Evolutionary conservation across 2,113 vertebrate genomes (phyloP), one percentile per base, ranked within the genome.

Genomic region (Pomatostomus ruficeps): DNA sequence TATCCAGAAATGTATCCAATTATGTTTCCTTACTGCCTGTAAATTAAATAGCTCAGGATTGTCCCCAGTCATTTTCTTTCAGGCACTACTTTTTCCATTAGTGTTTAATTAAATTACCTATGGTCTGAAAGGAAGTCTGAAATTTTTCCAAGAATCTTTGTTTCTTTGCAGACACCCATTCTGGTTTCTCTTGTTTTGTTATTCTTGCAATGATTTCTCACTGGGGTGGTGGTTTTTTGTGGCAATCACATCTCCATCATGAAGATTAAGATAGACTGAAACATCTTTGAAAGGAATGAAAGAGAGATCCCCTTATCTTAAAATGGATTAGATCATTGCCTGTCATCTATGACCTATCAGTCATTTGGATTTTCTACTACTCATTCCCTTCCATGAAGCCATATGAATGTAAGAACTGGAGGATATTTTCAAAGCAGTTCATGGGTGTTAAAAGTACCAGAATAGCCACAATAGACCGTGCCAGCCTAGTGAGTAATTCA

Each of bases 101-200:
- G 19, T 36, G 23, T 58, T 83, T 86, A 88, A 96, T 94, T 52
- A 74, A 62, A 92, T 95, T 85, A 77, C n/a, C 73, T n/a, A 23
- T n/a, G 55, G 48, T 88, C 84, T 75, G 65, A 84, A 94, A 94
- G 73, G 46, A 88, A 89, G 54, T 71, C 26, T 67, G 91, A 67
- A 31, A 5, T 55, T 93, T 94, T 82, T 77, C 61, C 43, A 88
- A 79, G 86, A 90, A 55, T 35, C 42, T 92, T 89, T 87, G 46
- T 76, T 59, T 68, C n/a, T 90, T 89, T 63, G 22, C 45, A 86
- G 72, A 67, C 25, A 61, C 35, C 43, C 14, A 20, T 71, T 85
- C 51, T 92, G 45, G 11, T 88, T 95, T 92, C 54, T 92, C 25
- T 33, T 68, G 35, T 72, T 94, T 96, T 93, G 57, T 77, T 90